Base-by-base conservation (phyloP, 1,140 invertebrate genomes). In the Brachionus plicatilis region DNA sequence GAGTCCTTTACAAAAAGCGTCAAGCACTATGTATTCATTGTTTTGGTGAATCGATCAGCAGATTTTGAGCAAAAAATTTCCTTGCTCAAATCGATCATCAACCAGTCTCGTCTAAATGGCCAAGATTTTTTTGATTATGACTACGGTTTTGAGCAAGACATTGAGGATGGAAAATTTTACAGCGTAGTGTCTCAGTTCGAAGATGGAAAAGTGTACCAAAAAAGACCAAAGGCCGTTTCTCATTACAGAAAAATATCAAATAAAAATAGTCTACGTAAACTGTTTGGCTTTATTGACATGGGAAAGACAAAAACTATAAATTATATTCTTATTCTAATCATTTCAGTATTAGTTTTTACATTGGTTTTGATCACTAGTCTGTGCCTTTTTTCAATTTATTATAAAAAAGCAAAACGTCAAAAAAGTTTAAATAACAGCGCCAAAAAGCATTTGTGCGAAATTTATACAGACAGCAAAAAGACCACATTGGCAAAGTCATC, bases 381-480 rank as follows among this genome's bases (percentile, higher is more conserved):
- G 6, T 76, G 72, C 11, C 45, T 76, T 27, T 76, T 76, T 50
- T 50, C 43, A 24, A 11, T 76, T 29, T 76, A 76, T 50, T 76
- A 76, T 50, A 76, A 50, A 76, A 47, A 50, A 76, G 11, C 50
- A 29, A 47, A n/a, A 12, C 43, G 37, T 37, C 27, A 76, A 76
- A 47, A 76, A 76, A 76, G 11, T 24, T 50, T 76, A 47, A 76
- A 27, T 50, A 76, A 29, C 27, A 76, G 45, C 33, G 45, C 72
- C 20, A 76, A 76, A 50, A 76, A 76, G 29, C 41, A 76, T 20
- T 24, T 50, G 27, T 76, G 41, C 33, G 72, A 76, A 76, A 76
- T 50, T 50, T 76, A 72, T 9, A 72, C 68, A 20, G 68, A 72
- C 41, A 72, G 68, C 41, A 72, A 72, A 72, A 72, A 72, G n/a